Base-by-base conservation (phyloP, 2,113 vertebrate species). In the Mystacornis crossleyi region DNA sequence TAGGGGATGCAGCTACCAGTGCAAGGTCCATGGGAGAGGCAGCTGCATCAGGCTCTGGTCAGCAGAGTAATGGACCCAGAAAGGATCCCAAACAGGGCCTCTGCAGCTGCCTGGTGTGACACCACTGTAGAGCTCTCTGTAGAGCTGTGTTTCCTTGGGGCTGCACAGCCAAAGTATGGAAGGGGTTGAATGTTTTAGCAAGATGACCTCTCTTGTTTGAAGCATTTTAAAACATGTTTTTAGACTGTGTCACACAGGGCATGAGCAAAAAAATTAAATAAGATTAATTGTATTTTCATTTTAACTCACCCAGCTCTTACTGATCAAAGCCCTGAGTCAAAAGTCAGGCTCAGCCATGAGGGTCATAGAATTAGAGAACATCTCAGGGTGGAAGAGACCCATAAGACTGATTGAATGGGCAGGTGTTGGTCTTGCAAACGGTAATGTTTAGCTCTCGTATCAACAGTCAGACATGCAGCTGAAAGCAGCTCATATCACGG, bases 161-260 rank as follows among this genome's bases (percentile, higher is more conserved):
- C 31, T 53, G 31, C 8, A 7, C 6, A 81, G 21, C 54, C 55
- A 40, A 53, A 57, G 77, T 57, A n/a, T 84, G 38, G 48, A 67
- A 54, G 10, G 15, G 18, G 6, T 14, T 31, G 31, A 80, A 40
- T 2, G 0, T n/a, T 57, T 48, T 62, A n/a, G 6, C 45, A 89
- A 85, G 20, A 23, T 26, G 31, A 42, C 6, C 7, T 62, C 26
- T 69, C n/a, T 57, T 26, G 12, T 51, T 31, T 43, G 29, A 64
- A 73, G 20, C 1, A 0, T 10, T 62, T 90, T 47, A 38, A 33
- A 74, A 36, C 1, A 10, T 18, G 8, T 53, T 64, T 47, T 55
- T 29, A 51, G 67, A 40, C 8, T 38, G 24, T 0, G 0, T 78
- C 1, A 0, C 48, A 45, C 9, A 40, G 5, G 26, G 7, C 14